Percentiles rank a stretch among this genome's conserved stretches.
These are phyloP conservation scores for Syrista parreyssii DNA, from an alignment of 2,888 invertebrate genomes.

Conservation along the genomic window DNA sequence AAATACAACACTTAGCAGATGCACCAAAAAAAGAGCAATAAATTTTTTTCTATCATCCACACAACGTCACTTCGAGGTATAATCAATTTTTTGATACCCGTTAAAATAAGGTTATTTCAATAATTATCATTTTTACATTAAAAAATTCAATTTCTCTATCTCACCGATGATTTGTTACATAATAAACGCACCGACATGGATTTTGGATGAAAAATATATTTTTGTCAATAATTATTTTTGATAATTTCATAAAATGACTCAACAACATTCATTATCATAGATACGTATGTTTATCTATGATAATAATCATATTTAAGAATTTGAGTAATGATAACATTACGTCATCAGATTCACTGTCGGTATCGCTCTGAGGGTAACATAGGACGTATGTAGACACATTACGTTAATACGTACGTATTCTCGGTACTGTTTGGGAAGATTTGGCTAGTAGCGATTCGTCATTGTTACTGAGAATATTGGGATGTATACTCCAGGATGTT, in stretches of 20 bases:
- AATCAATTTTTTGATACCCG: too few relatives aligned
- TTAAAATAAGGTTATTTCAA: too few relatives aligned
- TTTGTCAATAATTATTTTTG: not conserved
- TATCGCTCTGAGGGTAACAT: not conserved
- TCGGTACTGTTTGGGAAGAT: conserved; percentile 35
- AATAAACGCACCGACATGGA: too few relatives aligned
- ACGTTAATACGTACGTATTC: not conserved
- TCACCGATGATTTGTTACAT: too few relatives aligned
- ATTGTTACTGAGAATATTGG: conserved; percentile 51
- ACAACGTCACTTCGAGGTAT: too few relatives aligned
- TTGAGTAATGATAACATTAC: too few relatives aligned
- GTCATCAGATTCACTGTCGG: not conserved
- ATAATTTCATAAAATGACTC: accelerated
- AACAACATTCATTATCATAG: too few relatives aligned
- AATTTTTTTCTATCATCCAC: not conserved
- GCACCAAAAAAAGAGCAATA: not conserved
- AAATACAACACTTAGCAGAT: not conserved
- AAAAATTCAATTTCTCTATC: too few relatives aligned
- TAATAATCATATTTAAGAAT: not conserved
- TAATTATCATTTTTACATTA: too few relatives aligned
- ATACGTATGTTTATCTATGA: not conserved
- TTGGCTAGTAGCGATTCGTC: conserved; percentile 49
- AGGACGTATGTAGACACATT: not conserved
- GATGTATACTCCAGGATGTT: conserved; percentile 48
- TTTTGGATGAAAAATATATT: not conserved